These are phyloP conservation scores for Mormyrus proboscirostris DNA, from an alignment of 2,797 vertebrate species.

Conservation along the genomic window DNA sequence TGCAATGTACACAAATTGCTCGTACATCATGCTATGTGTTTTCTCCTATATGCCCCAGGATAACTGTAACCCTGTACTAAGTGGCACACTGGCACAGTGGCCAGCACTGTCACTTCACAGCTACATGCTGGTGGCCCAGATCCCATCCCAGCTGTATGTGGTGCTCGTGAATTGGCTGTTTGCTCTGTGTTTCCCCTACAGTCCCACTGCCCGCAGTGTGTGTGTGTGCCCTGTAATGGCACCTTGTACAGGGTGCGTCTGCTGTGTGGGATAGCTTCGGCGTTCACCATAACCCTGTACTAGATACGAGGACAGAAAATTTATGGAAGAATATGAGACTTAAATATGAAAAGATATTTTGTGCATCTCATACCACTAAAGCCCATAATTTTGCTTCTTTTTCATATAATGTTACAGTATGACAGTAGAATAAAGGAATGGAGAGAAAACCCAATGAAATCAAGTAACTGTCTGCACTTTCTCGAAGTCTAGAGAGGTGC, in stretches of 20 bases:
- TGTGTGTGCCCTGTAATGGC: neutral
- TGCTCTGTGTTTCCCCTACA: neutral
- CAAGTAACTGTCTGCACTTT: neutral
- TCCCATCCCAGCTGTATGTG: neutral
- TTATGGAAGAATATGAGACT: neutral
- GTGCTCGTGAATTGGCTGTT: neutral
- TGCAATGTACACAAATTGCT: neutral
- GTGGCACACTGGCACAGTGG: neutral
- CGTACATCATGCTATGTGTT: neutral
- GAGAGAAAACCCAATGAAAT: neutral
- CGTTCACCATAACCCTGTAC: neutral
- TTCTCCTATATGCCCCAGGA: neutral
- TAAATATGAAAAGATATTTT: neutral
- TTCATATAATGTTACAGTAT: neutral
- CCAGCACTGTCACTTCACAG: neutral
- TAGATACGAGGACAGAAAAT: neutral
- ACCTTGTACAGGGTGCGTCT: neutral
- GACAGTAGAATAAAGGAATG: neutral
- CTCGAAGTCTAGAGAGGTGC: neutral
- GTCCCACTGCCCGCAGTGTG: neutral
- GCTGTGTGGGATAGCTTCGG: too few species aligned
- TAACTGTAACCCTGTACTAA: neutral
- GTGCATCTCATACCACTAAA: neutral
- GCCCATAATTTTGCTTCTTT: neutral
- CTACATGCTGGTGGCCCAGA: neutral